Conservation (phyloP, 2,888 invertebrate species). For the Drosophila fungiperda region DNA sequence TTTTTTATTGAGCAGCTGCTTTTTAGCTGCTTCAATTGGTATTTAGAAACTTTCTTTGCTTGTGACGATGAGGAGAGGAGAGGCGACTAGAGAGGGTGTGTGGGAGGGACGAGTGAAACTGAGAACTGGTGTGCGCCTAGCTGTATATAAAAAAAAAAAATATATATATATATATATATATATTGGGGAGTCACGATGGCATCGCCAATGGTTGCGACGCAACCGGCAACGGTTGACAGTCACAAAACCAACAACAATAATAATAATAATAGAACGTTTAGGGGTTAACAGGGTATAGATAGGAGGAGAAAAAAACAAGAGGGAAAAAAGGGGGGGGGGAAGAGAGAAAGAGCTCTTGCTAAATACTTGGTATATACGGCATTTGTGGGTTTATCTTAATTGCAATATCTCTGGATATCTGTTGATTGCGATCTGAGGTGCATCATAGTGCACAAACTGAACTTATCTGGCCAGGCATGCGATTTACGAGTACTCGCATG, state of each 20-base stretch:
- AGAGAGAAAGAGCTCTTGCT: conserved; percentile 21
- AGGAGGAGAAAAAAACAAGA: neutral
- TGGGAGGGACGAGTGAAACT: conserved; percentile 1
- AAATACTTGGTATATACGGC: conserved; percentile 52
- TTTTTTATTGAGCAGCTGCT: neutral
- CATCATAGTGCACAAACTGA: conserved; percentile 72
- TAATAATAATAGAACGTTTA: conserved; percentile 50
- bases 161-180: neutral
- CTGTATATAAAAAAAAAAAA: neutral
- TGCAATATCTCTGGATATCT: conserved; percentile 76
- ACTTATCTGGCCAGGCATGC: conserved; percentile 68
- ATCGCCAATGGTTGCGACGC: conserved; percentile 32
- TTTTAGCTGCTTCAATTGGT: conserved; percentile 30
- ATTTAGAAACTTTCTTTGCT: conserved; percentile 44
- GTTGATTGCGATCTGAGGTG: conserved; percentile 72
- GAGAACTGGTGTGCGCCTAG: neutral
- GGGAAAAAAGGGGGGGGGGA: neutral
- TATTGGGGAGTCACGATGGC: conserved; percentile 52
- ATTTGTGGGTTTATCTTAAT: conserved; percentile 74
- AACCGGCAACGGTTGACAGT: conserved; percentile 46
- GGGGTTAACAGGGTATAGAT: conserved; percentile 32
- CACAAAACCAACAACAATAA: conserved; percentile 23
- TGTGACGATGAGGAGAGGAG: neutral
- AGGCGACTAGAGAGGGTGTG: neutral
- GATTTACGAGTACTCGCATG: conserved; percentile 29